Evolutionary conservation across 2,888 invertebrate species (phyloP), one percentile per base, ranked within the genome.

Genomic region (Ormia ochracea): DNA sequence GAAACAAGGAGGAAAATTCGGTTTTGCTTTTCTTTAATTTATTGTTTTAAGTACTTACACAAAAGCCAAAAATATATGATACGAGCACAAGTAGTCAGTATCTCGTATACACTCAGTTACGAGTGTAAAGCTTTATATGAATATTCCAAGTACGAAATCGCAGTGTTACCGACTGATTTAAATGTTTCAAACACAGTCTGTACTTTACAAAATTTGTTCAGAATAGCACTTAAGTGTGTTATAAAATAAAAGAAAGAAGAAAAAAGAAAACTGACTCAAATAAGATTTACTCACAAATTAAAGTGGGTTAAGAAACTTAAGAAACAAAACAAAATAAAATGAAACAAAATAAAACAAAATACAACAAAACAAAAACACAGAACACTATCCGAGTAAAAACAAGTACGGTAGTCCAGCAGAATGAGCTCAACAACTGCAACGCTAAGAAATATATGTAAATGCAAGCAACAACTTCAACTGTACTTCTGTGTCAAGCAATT

Each of bases 271-370:
- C 48, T 54, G 68, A 80, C 72, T 76, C 72, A 76, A 80, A 80
- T 69, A 61, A 72, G 72, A 80, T 80, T 80, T 80, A 80, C 80
- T 80, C 26, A 54, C 80, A 80, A 80, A 80, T 80, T 80, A 76
- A 80, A 76, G 76, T 80, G 63, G 80, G 80, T 80, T 80, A 80
- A 80, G 76, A 72, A 70, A 72, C 66, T 69, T 61, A 23, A n/a
- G 41, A 66, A 66, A 33, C 6, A 9, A 26, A 66, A 78, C 54
- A 63, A n/a, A n/a, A n/a, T n/a, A n/a, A n/a, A n/a, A n/a, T n/a
- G n/a, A n/a, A n/a, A n/a, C n/a, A n/a, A n/a, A n/a, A n/a, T n/a
- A n/a, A n/a, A n/a, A n/a, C n/a, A n/a, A n/a, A n/a, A n/a, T n/a
- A n/a, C n/a, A n/a, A n/a, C n/a, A n/a, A n/a, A n/a, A n/a, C n/a